Evolutionary conservation across 2,888 invertebrate species (phyloP).

Genomic region (Drosophila neonasuta): DNA sequence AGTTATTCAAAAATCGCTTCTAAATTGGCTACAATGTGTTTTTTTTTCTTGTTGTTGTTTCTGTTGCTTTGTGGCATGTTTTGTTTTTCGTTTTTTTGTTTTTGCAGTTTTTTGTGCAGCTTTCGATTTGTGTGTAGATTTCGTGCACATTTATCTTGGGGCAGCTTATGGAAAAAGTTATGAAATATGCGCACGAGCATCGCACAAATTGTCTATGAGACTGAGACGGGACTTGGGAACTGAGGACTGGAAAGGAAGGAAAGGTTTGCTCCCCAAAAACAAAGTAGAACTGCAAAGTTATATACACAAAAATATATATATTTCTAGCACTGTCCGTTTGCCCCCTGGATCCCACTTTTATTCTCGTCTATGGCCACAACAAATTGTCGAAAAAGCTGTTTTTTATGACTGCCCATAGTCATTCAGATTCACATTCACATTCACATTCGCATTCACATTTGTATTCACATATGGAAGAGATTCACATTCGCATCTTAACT

Average conservation of each 20-base stretch:
- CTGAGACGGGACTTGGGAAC: background rate
- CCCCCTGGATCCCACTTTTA: background rate
- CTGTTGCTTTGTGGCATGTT: slow-evolving; percentile 40
- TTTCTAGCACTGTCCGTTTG: slow-evolving; percentile 1
- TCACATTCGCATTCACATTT: slow-evolving; percentile 9
- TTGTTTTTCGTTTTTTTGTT: slow-evolving; percentile 42
- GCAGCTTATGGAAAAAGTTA: slow-evolving; percentile 79
- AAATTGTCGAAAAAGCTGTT: slow-evolving; percentile 62
- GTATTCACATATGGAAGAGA: slow-evolving; percentile 4
- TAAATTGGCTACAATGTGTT: slow-evolving; percentile 77
- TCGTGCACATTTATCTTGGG: slow-evolving; percentile 79
- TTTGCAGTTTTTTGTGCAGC: slow-evolving; percentile 68
- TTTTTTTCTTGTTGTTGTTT: slow-evolving; percentile 41
- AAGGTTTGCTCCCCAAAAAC: slow-evolving; percentile 2
- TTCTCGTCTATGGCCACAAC: slow-evolving; percentile 15
- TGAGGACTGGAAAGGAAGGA: background rate
- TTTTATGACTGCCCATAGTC: slow-evolving; percentile 64
- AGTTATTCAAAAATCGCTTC: slow-evolving; percentile 80
- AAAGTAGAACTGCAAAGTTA: slow-evolving; percentile 17
- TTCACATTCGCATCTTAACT: slow-evolving; percentile 10
- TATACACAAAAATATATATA: background rate
- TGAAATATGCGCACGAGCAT: slow-evolving; percentile 78
- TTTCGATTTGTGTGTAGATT: slow-evolving; percentile 80
- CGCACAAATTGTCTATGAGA: slow-evolving; percentile 69
- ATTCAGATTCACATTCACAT: slow-evolving; percentile 20